Evolutionary conservation across 2,797 vertebrate species (phyloP), one percentile per base, ranked within the genome.

Genomic region (Halcyon badia): DNA sequence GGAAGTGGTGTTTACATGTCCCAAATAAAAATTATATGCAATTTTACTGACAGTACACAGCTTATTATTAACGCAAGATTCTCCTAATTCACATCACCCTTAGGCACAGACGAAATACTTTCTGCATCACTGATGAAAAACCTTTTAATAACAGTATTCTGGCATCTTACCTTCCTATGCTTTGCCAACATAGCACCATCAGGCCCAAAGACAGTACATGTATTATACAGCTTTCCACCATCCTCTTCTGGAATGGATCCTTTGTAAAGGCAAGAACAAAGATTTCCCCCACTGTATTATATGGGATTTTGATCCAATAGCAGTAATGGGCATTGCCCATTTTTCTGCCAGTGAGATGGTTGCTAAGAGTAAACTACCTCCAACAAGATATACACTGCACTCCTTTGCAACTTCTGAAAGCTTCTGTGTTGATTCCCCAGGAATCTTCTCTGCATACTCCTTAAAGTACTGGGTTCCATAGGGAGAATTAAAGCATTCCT

Each of bases 401-500:
- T 99, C 99, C 97, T 98, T 99, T 17, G 99, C 99, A 46, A 98
- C 95, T 95, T 99, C 98, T 8, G 99, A 99, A 96, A 99, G 98
- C 97, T 98, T 95, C 94, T 98, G 98, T 9, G 99, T 99, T 4
- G 99, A 99, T 91, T 99, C 98, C 42, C 99, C 99, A 11, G 99
- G 99, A 95, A 99, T 99, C 97, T 97, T 99, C 98, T 99, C 99
- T 1, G 99, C 99, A 54, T 99, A 99, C 9, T 98, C 94, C 28
- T 98, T 96, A 86, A 99, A 99, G 97, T 99, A 99, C 3, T 98
- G 95, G 5, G 99, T 99, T 80, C 99, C 99, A 94, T 99, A 99
- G 0, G 99, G 99, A 96, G 99, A 99, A 97, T 99, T 99, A 98
- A 99, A 99, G 93, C 99, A 99, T 94, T 99, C 99, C 99, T 99